These are phyloP conservation scores for Coturnix japonica DNA, from an alignment of 2,113 vertebrate genomes.

Conservation along the genomic window DNA sequence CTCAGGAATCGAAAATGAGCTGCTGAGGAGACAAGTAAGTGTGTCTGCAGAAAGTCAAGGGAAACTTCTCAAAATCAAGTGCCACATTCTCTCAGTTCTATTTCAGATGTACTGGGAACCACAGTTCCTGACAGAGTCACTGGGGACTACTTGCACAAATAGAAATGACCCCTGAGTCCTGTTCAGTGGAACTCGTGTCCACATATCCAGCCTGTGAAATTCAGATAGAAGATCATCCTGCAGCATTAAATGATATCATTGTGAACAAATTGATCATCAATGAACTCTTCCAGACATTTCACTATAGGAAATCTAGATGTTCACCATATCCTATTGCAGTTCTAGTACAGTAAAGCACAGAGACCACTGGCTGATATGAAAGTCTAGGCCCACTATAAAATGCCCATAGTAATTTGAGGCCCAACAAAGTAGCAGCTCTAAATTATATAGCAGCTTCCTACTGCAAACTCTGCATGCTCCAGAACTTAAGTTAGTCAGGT, in stretches of 20 bases:
- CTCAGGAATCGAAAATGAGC: not conserved
- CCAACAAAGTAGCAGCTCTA: not conserved
- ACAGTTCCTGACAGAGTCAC: not conserved
- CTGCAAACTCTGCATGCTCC: not conserved
- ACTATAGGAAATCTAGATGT: not conserved
- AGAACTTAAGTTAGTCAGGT: not conserved
- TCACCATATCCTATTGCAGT: not conserved
- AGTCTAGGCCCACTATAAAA: not conserved
- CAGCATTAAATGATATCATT: not conserved
- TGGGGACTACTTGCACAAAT: conserved; percentile 14
- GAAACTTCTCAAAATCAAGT: not conserved
- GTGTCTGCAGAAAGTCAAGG: not conserved
- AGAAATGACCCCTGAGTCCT: conserved; percentile 20
- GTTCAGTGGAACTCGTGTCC: not conserved
- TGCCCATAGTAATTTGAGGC: not conserved
- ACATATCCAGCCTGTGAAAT: not conserved
- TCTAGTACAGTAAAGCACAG: not conserved
- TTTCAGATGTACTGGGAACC: conserved; percentile 33
- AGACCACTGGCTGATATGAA: not conserved
- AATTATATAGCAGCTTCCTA: not conserved
- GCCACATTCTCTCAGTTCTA: not conserved
- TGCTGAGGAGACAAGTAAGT: not conserved
- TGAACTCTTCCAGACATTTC: not conserved
- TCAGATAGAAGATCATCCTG: not conserved
- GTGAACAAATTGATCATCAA: not conserved